A percentile compares a stretch with the other conserved stretches of the same genome.
Evolutionary conservation across 2,797 vertebrate genomes (phyloP).

Genomic region (Antennarius maculatus): DNA sequence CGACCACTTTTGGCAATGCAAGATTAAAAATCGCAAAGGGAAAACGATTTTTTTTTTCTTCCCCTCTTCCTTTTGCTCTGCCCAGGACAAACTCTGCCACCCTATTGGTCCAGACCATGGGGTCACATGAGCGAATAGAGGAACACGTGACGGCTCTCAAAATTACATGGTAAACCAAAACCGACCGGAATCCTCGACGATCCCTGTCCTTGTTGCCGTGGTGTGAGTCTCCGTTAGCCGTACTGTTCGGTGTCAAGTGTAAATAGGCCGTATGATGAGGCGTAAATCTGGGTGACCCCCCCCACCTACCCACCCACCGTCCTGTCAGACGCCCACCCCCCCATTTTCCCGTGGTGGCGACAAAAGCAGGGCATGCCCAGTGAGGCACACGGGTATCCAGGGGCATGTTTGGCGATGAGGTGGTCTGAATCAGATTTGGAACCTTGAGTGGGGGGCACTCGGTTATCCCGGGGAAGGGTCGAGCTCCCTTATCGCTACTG

Average conservation of each 20-base stretch:
- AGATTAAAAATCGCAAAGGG: conserved; percentile 83
- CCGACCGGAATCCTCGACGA: conserved; percentile 68
- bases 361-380: conserved; percentile 66
- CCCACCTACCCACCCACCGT: conserved; percentile 37
- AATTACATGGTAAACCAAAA: conserved; percentile 58
- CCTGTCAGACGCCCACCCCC: conserved; percentile 3
- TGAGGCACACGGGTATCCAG: conserved; percentile 65
- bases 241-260: conserved; percentile 74
- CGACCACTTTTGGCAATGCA: conserved; percentile 67
- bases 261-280: conserved; percentile 76
- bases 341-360: conserved; percentile 21
- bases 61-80: conserved; percentile 70
- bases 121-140: conserved; percentile 84
- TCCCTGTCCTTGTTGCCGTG: conserved; percentile 60
- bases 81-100: conserved; percentile 72
- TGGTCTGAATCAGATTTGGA: conserved; percentile 58
- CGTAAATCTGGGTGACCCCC: conserved; percentile 68
- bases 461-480: conserved; percentile 42
- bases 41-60: conserved; percentile 71
- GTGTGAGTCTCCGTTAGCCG: conserved; percentile 60
- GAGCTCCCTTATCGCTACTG: conserved; percentile 29
- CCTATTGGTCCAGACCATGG: conserved; percentile 83
- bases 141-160: conserved; percentile 85
- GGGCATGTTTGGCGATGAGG: conserved; percentile 64
- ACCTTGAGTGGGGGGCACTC: conserved; percentile 51